Percentiles rank a stretch among this genome's conserved stretches.
Conservation (phyloP, 2,797 vertebrate species). For the Cercopithecus diana region DNA sequence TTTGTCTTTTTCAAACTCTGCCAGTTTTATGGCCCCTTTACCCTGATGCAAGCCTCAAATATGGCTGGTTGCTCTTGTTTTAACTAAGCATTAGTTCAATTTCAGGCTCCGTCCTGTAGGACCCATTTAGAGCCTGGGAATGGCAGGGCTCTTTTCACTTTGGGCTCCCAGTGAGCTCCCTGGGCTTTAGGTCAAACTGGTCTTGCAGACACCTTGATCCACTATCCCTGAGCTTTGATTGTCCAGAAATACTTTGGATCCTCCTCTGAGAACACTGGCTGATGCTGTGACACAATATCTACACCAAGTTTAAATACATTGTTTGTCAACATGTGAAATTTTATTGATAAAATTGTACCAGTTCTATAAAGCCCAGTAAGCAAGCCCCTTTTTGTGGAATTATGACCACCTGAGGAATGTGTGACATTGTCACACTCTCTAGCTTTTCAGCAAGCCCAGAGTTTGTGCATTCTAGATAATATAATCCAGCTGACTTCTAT, state of each 20-base stretch:
- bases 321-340: background rate
- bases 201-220: background rate
- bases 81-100: background rate
- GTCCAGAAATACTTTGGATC: background rate
- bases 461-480: background rate
- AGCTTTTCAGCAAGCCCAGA: background rate
- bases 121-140: background rate
- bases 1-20: background rate
- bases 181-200: background rate
- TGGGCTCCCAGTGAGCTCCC: background rate
- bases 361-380: background rate
- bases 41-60: background rate
- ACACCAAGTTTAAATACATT: background rate
- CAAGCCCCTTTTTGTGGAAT: background rate
- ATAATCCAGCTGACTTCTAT: background rate
- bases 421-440: background rate
- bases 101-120: background rate
- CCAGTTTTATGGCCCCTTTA: background rate
- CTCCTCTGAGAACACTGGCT: background rate
- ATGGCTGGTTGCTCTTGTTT: background rate
- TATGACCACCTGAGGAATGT: background rate
- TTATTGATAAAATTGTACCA: background rate
- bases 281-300: background rate
- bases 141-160: background rate
- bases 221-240: background rate